Base-by-base conservation (phyloP, 2,113 vertebrate genomes). In the Gopherus evgoodei region DNA sequence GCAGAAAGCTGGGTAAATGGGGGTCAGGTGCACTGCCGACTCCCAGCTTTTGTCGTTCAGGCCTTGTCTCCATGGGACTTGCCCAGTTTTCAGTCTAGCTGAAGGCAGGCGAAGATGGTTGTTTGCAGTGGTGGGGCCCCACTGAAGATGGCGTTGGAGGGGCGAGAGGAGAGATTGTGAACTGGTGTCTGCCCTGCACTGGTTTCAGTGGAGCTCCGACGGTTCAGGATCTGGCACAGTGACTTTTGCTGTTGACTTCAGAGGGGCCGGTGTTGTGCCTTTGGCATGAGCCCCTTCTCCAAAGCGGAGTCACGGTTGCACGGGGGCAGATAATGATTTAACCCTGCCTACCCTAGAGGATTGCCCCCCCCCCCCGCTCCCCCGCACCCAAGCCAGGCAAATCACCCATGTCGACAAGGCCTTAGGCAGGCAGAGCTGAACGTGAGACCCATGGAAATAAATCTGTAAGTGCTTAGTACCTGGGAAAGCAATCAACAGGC, bases 241-340 rank as follows among this genome's bases (percentile, higher is more conserved):
- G 14, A 6, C 0, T 0, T 5, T 16, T 21, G 0, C 13, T 4
- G 1, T 10, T 4, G 72, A 13, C 89, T 14, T n/a, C 2, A 3
- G 17, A 13, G 17, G 29, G 2, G 1, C 10, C 0, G 3, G 8
- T 25, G 12, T 49, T 49, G 54, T 16, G 76, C 59, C 76, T 78
- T 79, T 12, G 11, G 57, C 57, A 14, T 59, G 2, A 29, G 69
- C 38, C 49, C 31, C 52, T 81, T 50, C 79, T 35, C 42, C 24
- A 3, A 7, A 62, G 59, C 5, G 3, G 65, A 72, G n/a, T 72
- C 35, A 19, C n/a, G 6, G 12, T 72, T 72, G n/a, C 35, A 9
- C 1, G 4, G 65, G 65, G 9, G 35, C 65, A 72, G 65, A 38
- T 19, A 21, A n/a, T 21, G 65, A 38, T 38, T 38, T 38, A 21